Conservation (phyloP, 2,888 invertebrate species). For the Blastobasis lacticolella region DNA sequence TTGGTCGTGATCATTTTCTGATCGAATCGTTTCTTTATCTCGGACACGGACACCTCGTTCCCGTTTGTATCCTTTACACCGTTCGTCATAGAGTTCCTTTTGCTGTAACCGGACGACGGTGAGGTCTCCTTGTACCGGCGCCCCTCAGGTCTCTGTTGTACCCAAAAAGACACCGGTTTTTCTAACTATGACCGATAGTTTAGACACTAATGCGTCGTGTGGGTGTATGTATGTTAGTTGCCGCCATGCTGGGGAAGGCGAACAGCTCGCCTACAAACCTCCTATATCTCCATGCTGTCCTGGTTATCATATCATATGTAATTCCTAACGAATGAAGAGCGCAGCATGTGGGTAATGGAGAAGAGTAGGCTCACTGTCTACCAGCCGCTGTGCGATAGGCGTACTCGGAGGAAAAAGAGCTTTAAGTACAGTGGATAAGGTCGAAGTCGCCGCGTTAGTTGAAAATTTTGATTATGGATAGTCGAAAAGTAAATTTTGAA, state of each 20-base stretch:
- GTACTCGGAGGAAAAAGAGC: too few species aligned
- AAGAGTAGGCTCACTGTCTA: too few species aligned
- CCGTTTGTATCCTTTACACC: slow-evolving; percentile 74
- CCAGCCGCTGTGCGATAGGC: too few species aligned
- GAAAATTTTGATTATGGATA: too few species aligned
- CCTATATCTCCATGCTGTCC: too few species aligned
- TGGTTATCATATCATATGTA: too few species aligned
- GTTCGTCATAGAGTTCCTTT: slow-evolving; percentile 52
- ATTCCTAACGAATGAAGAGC: too few species aligned
- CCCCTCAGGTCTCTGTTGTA: slow-evolving; percentile 60
- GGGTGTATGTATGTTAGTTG: slow-evolving; percentile 63
- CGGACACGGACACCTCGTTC: slow-evolving; percentile 74
- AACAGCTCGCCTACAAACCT: too few species aligned
- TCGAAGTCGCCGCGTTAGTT: too few species aligned
- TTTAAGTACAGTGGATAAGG: too few species aligned
- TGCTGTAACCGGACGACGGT: slow-evolving; percentile 49
- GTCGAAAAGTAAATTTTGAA: too few species aligned
- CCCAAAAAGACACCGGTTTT: slow-evolving; percentile 45
- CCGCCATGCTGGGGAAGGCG: slow-evolving; percentile 30
- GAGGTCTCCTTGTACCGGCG: slow-evolving; percentile 60
- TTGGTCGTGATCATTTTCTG: slow-evolving; percentile 66
- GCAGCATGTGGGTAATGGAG: too few species aligned
- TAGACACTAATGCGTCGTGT: slow-evolving; percentile 39
- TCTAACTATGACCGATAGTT: slow-evolving; percentile 31
- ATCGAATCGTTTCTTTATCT: slow-evolving; percentile 75